These are phyloP conservation scores for Mesaphorura yosii DNA, from an alignment of 1,140 invertebrate species.

Conservation along the genomic window DNA sequence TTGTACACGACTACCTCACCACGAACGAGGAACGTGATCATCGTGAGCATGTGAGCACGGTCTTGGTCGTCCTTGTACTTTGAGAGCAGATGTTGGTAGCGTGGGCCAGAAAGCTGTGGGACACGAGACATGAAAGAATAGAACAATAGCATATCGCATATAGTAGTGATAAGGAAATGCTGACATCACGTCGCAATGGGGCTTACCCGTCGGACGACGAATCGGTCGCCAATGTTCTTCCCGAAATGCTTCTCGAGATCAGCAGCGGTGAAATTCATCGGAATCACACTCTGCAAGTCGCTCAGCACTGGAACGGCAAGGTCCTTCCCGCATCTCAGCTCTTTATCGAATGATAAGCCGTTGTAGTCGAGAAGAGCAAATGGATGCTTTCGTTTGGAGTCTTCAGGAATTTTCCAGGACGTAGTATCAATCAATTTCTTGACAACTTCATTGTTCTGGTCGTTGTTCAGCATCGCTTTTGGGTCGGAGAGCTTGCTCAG, in stretches of 20 bases:
- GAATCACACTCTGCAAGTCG: not conserved
- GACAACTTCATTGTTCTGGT: slow-evolving; percentile 17
- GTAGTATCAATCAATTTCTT: not conserved
- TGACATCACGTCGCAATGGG: too few relatives aligned
- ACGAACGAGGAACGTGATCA: slow-evolving; percentile 32
- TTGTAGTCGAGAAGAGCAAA: slow-evolving; percentile 12
- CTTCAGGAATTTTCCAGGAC: slow-evolving; percentile 1
- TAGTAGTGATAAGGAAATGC: too few relatives aligned
- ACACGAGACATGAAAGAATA: too few relatives aligned
- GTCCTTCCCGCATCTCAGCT: too few relatives aligned
- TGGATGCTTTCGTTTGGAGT: too few relatives aligned
- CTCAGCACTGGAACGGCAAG: not conserved
- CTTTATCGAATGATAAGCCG: not conserved
- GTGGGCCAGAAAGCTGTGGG: slow-evolving; percentile 20
- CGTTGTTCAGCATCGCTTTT: slow-evolving; percentile 15
- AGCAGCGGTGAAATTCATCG: slow-evolving; percentile 2
- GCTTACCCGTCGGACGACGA: not conserved
- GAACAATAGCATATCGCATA: not conserved
- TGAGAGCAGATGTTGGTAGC: slow-evolving; percentile 10
- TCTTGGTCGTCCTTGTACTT: too few relatives aligned
- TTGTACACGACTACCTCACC: slow-evolving; percentile 44
- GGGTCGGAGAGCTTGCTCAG: slow-evolving; percentile 11
- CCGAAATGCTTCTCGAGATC: not conserved
- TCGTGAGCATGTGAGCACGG: slow-evolving; percentile 8
- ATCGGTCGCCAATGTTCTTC: not conserved